These are phyloP conservation scores for Eupithecia exiguata DNA, from an alignment of 2,888 invertebrate genomes.

Conservation along the genomic window DNA sequence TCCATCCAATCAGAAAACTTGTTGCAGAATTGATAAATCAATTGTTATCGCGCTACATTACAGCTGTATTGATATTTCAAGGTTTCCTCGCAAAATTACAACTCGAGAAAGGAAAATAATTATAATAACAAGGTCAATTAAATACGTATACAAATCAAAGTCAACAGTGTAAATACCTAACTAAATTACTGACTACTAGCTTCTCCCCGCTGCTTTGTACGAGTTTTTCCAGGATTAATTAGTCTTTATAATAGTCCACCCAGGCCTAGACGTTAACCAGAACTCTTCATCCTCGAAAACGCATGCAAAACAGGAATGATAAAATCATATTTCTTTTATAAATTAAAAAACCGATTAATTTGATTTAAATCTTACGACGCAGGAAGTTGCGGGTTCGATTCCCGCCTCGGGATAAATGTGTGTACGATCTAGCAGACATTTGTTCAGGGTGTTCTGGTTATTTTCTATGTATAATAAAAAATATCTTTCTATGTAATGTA, in stretches of 20 bases:
- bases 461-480: too few relatives aligned
- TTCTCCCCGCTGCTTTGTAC: background rate
- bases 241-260: background rate
- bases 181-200: background rate
- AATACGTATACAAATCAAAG: conserved; percentile 8
- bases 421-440: too few relatives aligned
- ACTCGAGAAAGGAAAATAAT: conserved; percentile 26
- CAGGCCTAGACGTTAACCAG: background rate
- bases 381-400: too few relatives aligned
- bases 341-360: too few relatives aligned
- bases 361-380: too few relatives aligned
- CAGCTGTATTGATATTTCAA: conserved; percentile 25
- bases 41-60: conserved; percentile 18
- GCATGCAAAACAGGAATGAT: background rate
- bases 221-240: background rate
- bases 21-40: conserved; percentile 19
- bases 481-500: too few relatives aligned
- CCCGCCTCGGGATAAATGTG: too few relatives aligned
- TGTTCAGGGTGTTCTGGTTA: too few relatives aligned
- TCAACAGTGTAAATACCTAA: background rate
- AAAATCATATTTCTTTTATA: too few relatives aligned
- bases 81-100: conserved; percentile 29
- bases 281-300: background rate
- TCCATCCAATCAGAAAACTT: background rate
- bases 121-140: conserved; percentile 23